A percentile compares a stretch with the other conserved stretches of the same genome.
These are phyloP conservation scores for Bembecia ichneumoniformis DNA, from an alignment of 2,888 invertebrate genomes.

Conservation along the genomic window DNA sequence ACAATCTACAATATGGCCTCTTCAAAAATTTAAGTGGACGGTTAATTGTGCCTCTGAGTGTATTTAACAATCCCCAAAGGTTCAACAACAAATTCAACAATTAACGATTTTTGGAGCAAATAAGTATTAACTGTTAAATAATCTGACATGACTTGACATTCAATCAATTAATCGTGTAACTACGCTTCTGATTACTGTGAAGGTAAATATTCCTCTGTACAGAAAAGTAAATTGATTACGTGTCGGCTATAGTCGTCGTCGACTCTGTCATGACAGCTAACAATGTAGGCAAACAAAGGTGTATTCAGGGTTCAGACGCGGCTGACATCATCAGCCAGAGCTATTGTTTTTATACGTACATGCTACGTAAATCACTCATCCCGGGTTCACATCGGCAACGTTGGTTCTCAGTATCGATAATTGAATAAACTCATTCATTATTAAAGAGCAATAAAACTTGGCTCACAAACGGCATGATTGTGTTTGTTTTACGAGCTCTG, in stretches of 20 bases:
- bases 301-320: conserved; percentile 3
- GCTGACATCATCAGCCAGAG: not conserved
- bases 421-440: conserved; percentile 68
- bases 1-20: too few relatives aligned
- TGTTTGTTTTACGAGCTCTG: conserved; percentile 51
- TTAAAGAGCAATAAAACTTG: conserved; percentile 49
- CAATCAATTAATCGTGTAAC: too few relatives aligned
- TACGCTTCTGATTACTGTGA: not conserved
- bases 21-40: too few relatives aligned
- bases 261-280: not conserved
- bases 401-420: conserved; percentile 59
- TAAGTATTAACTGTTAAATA: too few relatives aligned
- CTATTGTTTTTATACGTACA: conserved; percentile 2
- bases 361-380: conserved; percentile 49
- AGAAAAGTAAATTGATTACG: not conserved
- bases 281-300: conserved; percentile 1
- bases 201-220: conserved; percentile 1
- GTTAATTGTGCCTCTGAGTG: too few relatives aligned
- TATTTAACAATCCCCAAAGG: too few relatives aligned
- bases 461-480: conserved; percentile 52
- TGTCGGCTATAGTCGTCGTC: too few relatives aligned
- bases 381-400: conserved; percentile 27
- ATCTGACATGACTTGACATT: too few relatives aligned
- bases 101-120: too few relatives aligned
- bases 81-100: too few relatives aligned